phyloP scores from a whole-genome alignment of 2,797 vertebrate genomes.

The Sebastes hopkinsi region DNA sequence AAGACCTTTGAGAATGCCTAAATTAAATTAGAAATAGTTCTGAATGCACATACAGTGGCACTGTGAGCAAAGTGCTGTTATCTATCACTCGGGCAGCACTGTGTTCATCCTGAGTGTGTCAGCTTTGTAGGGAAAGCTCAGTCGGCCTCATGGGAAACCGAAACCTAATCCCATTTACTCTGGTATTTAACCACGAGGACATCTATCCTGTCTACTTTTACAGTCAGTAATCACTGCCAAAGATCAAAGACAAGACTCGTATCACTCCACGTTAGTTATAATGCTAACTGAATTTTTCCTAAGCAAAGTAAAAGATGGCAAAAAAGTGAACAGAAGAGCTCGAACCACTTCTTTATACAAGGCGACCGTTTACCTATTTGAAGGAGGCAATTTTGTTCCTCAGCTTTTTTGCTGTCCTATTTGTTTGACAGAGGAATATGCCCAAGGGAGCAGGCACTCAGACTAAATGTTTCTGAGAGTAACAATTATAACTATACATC shows the following conservation, averaged over 20 bases:
- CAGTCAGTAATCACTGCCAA: constrained; percentile 42
- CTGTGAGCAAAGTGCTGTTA: constrained; percentile 15
- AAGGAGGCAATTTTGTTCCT: neutral
- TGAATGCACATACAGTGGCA: neutral
- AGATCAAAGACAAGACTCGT: constrained; percentile 61
- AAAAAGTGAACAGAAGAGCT: neutral
- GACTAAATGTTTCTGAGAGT: neutral
- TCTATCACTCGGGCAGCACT: constrained; percentile 12
- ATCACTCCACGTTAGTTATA: constrained; percentile 22
- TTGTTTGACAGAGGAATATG: neutral
- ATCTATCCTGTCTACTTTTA: constrained; percentile 44
- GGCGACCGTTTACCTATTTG: neutral
- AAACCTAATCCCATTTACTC: constrained; percentile 69
- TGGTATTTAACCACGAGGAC: constrained; percentile 65
- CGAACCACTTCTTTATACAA: neutral
- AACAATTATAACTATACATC: neutral
- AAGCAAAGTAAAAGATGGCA: neutral
- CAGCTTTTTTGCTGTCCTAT: neutral
- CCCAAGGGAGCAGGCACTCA: neutral
- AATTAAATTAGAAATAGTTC: constrained; percentile 36
- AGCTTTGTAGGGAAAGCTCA: constrained; percentile 37
- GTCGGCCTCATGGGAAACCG: constrained; percentile 43
- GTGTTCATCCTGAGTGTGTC: constrained; percentile 26
- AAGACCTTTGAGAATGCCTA: constrained; percentile 37
- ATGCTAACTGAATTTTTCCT: neutral